These are phyloP conservation scores for Drosophila formosana DNA, from an alignment of 2,888 invertebrate species.

Conservation along the genomic window DNA sequence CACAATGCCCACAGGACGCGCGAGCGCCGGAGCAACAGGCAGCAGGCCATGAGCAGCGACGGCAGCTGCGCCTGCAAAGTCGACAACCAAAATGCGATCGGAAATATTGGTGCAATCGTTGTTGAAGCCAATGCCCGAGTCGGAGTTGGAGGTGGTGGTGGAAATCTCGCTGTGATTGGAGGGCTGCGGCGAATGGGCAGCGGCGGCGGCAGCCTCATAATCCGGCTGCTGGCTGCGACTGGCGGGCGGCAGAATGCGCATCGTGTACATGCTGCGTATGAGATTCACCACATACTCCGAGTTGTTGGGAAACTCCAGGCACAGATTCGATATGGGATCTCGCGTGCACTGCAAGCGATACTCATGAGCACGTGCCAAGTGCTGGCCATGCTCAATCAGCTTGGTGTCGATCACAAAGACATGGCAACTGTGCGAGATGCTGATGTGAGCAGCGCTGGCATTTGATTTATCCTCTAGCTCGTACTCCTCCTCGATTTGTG, in stretches of 20 bases:
- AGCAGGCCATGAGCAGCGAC: constrained; percentile 38
- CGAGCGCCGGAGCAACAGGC: constrained; percentile 45
- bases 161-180: constrained; percentile 93
- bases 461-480: constrained; percentile 59
- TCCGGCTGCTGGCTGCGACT: constrained; percentile 76
- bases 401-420: constrained; percentile 97
- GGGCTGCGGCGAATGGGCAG: constrained; percentile 93
- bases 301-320: constrained; percentile 95
- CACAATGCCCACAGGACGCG: constrained; percentile 82
- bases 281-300: constrained; percentile 91
- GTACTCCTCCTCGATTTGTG: constrained; percentile 84
- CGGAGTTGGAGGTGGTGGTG: constrained; percentile 95
- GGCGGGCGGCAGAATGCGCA: constrained; percentile 86
- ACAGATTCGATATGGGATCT: constrained; percentile 91
- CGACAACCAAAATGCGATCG: constrained; percentile 92
- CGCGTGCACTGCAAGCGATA: constrained; percentile 95
- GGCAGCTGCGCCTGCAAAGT: constrained; percentile 86
- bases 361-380: constrained; percentile 91
- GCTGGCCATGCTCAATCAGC: constrained; percentile 92
- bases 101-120: constrained; percentile 94
- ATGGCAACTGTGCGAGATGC: constrained; percentile 95
- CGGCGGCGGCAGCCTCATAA: constrained; percentile 59
- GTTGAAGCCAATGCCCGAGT: constrained; percentile 97
- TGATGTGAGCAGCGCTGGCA: constrained; percentile 81
- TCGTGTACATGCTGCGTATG: constrained; percentile 90